Base-by-base conservation (phyloP, 2,888 invertebrate species). In the Corythucha ciliata region DNA sequence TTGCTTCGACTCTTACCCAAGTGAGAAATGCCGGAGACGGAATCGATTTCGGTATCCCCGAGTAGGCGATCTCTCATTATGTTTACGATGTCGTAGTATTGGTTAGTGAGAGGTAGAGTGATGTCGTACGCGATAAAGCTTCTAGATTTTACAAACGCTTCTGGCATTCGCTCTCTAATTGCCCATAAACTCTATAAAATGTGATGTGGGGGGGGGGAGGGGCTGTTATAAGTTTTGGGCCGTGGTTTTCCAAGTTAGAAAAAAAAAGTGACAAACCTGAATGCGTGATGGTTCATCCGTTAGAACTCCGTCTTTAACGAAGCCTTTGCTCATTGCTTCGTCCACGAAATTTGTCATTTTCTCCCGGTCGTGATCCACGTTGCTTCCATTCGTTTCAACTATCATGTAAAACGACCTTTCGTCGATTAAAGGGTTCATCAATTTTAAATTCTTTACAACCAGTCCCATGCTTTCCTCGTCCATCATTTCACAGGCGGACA, bases 41-140 rank as follows among this genome's bases (percentile, higher is more conserved):
- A 70, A 0, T 73, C 68, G 5, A 79, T 76, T 4, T 64, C 64
- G 14, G 65, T 62, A n/a, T n/a, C n/a, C 14, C 75, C 72, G 0
- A 79, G 80, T 45, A 91, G 68, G 52, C 78, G 75, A 55, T 81
- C 70, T 24, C 74, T 70, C 67, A 90, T 75, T 26, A 75, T 75
- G n/a, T 81, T 78, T 3, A 94, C 85, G 33, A 94, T 72, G n/a
- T 81, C 77, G 68, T 97, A 96, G 69, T 90, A 96, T 50, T 81
- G 69, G 7, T 76, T 18, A 18, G 14, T 70, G 32, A 87, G 69
- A 0, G 96, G 94, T 52, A 97, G 67, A 0, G 96, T 93, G 4
- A 98, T 77, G 67, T 98, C 98, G 66, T 96, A 96, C 67, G 94
- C 94, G 69, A 87, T 94, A 45, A 87, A 81, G 69, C 90, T 93